Evolutionary conservation across 2,888 invertebrate genomes (phyloP).

Genomic region (Entomobrya proxima): DNA sequence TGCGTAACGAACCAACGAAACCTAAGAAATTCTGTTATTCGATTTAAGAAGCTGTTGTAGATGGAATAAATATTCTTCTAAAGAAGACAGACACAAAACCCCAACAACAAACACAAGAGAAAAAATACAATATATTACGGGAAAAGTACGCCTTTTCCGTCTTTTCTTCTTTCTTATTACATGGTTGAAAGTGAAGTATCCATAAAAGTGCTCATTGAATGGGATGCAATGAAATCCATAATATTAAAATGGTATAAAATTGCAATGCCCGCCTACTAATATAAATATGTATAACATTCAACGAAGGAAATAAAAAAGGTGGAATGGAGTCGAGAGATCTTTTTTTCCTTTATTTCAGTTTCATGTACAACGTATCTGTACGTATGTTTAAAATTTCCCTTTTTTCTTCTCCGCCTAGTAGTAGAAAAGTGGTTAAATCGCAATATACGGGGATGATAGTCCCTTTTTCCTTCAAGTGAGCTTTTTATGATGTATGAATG

Average conservation of each 20-base stretch:
- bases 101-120: too few relatives aligned
- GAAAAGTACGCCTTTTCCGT: too few relatives aligned
- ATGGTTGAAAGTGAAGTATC: background rate
- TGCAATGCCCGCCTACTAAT: background rate
- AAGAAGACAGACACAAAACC: too few relatives aligned
- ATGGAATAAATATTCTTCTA: too few relatives aligned
- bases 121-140: background rate
- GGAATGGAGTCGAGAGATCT: background rate
- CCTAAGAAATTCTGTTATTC: constrained; percentile 38
- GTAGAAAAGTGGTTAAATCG: background rate
- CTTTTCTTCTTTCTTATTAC: too few relatives aligned
- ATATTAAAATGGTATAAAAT: constrained; percentile 37
- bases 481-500: constrained; percentile 63
- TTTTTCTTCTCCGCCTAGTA: background rate
- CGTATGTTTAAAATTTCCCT: too few relatives aligned
- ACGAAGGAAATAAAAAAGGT: constrained; percentile 19
- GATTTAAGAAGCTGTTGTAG: constrained; percentile 35
- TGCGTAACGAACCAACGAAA: constrained; percentile 57
- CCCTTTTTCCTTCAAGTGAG: constrained; percentile 12
- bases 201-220: constrained; percentile 31
- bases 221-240: constrained; percentile 1
- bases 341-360: background rate
- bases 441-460: background rate
- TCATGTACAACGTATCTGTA: too few relatives aligned
- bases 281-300: background rate